Percentiles rank a stretch among this genome's conserved stretches.
phyloP scores from a whole-genome alignment of 2,113 vertebrate species.

The Microtus pennsylvanicus region DNA sequence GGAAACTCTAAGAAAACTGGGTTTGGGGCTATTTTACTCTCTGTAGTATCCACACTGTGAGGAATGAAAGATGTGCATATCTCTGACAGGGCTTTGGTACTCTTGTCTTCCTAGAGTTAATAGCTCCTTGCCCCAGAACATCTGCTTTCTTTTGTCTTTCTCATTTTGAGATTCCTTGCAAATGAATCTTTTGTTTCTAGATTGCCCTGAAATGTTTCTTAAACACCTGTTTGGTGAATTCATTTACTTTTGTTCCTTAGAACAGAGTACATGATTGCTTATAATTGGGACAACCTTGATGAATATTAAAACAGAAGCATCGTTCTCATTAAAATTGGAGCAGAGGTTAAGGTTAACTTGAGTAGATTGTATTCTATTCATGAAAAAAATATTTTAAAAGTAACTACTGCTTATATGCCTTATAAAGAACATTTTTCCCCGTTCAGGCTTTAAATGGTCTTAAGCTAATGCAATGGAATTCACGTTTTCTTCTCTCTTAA shows the following conservation, averaged over 20 bases:
- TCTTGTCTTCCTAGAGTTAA: neutral
- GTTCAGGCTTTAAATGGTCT: neutral
- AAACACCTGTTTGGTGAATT: neutral
- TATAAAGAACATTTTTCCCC: neutral
- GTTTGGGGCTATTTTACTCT: neutral
- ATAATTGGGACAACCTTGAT: neutral
- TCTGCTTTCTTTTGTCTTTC: neutral
- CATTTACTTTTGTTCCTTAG: constrained; percentile 23
- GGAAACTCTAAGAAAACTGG: neutral
- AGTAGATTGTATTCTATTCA: neutral
- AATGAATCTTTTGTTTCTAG: constrained; percentile 1
- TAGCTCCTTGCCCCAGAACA: neutral
- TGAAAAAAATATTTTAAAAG: constrained; percentile 14
- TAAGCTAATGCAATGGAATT: neutral
- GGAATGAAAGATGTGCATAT: neutral
- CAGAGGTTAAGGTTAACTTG: neutral
- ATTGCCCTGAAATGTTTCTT: constrained; percentile 7
- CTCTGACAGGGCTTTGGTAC: neutral
- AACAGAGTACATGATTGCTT: neutral
- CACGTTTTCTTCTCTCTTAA: neutral
- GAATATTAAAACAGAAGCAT: constrained; percentile 36
- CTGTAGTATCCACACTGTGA: neutral
- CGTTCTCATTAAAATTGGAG: neutral
- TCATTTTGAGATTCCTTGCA: constrained; percentile 2
- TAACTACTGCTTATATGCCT: neutral